Base-by-base conservation (phyloP, 2,113 vertebrate species). In the Cyphomyrus discorhynchus region DNA sequence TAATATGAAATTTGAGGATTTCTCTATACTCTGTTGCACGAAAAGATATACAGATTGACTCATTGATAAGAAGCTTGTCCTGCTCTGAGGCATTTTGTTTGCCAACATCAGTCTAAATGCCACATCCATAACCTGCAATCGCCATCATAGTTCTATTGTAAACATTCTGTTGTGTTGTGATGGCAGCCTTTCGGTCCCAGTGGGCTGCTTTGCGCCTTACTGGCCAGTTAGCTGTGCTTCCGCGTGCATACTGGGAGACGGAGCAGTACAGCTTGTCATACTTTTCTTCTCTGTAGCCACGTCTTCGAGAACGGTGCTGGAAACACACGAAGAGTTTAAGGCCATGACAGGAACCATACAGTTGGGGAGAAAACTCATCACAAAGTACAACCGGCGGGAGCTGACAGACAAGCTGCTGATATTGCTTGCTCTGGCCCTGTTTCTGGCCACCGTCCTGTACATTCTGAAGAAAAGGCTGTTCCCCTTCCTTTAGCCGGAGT, bases 381-480 rank as follows among this genome's bases (percentile, higher is more conserved):
- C 98, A 5, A 99, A 99, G 89, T 99, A 99, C 91, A 99, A 99
- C 90, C 98, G 98, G 70, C 93, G 98, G 21, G 98, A 99, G 89
- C 96, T 99, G 91, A 99, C 98, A 0, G 98, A 99, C 93, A 99
- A 99, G 82, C 97, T 99, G 92, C 98, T 99, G 35, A 99, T 99
- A 94, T 98, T 99, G 90, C 96, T 99, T 0, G 98, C 98, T 0
- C 91, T 99, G 13, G 98, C 98, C 21, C 96, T 99, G 2, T 99
- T 99, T 92, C 95, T 99, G 47, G 97, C 97, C 89, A 99, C 98
- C 0, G 97, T 99, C 19, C 96, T 99, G 88, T 99, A 99, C 91
- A 99, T 99, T 91, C 93, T 99, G 19, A 99, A 99, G 92, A 99
- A 99, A 94, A 97, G 98, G 92, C 97, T 99, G 2, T 98, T 99